Base-by-base conservation (phyloP, 2,797 vertebrate genomes). In the Bufotes viridis region DNA sequence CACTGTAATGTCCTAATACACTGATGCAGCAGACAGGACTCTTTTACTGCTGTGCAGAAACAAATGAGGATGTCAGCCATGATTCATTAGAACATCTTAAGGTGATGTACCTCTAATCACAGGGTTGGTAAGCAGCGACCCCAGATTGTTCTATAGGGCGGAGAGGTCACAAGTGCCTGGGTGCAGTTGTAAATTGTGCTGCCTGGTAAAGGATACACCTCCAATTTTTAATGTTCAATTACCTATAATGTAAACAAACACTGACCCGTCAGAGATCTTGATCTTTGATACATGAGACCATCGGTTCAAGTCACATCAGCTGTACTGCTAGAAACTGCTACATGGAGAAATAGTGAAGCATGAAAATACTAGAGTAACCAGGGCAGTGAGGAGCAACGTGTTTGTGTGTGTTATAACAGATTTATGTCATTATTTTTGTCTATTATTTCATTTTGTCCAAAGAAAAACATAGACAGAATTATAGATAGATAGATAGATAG, bases 211-310 rank as follows among this genome's bases (percentile, higher is more conserved):
- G 91, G 91, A 76, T 76, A 90, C 91, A 91, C 89, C 92, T 94
- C 92, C 93, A 92, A 91, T 88, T 90, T 93, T 94, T 93, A 93
- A 92, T 91, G 90, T 55, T 85, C 93, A 93, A 95, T 95, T 94
- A 93, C 93, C 91, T 91, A 91, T 89, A 82, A 89, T 89, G 51
- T 34, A 78, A 86, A 86, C 51, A 65, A 67, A 78, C 69, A 86
- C 13, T 76, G n/a, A 24, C 17, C 42, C 49, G 60, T 49, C 78
- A 58, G 57, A 60, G 72, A 78, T 70, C 74, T 60, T 42, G 26
- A 84, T 51, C 82, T 29, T 67, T 74, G 24, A 60, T 60, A 74
- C 67, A 84, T 26, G n/a, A 20, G 34, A 55, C 4, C 17, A 34
- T 70, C 9, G 67, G 67, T 29, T 58, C 11, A 82, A 20, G 65